phyloP scores from a whole-genome alignment of 2,113 vertebrate species.

The Vimba vimba region DNA sequence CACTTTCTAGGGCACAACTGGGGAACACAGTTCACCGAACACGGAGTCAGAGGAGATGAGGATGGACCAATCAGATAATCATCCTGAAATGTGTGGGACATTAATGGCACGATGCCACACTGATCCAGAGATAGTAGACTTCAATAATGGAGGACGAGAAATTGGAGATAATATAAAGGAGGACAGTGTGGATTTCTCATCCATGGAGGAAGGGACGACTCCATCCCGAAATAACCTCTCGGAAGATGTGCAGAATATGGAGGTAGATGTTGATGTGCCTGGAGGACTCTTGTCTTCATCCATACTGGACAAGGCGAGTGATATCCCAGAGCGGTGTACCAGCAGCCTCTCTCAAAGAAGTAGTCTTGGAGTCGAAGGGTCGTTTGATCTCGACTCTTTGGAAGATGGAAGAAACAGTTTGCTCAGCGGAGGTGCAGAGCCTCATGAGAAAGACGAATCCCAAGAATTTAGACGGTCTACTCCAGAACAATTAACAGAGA shows the following conservation, averaged over 20 bases:
- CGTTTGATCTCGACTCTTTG: conserved; percentile 68
- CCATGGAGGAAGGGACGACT: conserved; percentile 32
- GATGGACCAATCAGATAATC: not conserved
- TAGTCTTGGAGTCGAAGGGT: conserved; percentile 83
- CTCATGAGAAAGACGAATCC: conserved; percentile 65
- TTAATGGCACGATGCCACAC: not conserved
- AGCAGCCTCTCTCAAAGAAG: conserved; percentile 80
- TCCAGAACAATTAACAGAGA: conserved; percentile 47
- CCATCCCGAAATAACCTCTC: conserved; percentile 54
- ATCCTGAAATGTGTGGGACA: not conserved
- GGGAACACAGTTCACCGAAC: conserved; percentile 21
- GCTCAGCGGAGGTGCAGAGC: conserved; percentile 80
- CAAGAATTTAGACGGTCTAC: conserved; percentile 48
- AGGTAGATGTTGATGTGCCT: conserved; percentile 42
- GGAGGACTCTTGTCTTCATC: conserved; percentile 83
- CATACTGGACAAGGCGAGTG: conserved; percentile 84
- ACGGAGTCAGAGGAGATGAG: not conserved
- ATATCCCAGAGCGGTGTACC: conserved; percentile 81
- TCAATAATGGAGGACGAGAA: conserved; percentile 3
- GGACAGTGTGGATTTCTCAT: not conserved
- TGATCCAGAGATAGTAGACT: not conserved
- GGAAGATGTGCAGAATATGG: conserved; percentile 49
- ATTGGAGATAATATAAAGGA: not conserved
- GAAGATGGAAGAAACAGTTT: conserved; percentile 76
- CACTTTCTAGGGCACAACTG: conserved; percentile 34